phyloP scores from a whole-genome alignment of 2,888 invertebrate genomes.

The Tinea trinotella region DNA sequence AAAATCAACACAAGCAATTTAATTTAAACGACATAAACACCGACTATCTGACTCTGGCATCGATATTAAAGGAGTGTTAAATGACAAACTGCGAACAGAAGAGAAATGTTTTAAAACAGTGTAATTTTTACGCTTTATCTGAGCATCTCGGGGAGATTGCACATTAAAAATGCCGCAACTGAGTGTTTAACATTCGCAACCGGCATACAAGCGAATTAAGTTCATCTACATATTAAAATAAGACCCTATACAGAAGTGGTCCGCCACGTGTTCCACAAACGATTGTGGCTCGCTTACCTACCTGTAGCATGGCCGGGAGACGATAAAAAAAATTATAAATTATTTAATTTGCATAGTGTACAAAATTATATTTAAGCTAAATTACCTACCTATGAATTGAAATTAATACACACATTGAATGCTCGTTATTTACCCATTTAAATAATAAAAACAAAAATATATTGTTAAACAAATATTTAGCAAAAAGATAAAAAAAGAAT shows the following conservation, averaged over 20 bases:
- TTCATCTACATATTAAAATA: constrained; percentile 40
- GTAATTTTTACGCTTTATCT: constrained; percentile 40
- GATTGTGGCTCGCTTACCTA: neutral
- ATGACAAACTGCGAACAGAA: constrained; percentile 61
- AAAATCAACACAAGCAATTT: constrained; percentile 64
- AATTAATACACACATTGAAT: too few relatives aligned
- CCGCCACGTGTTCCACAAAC: neutral
- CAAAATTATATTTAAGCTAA: too few relatives aligned
- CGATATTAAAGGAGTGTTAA: constrained; percentile 65
- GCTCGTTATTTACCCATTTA: too few relatives aligned
- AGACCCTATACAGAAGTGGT: constrained; percentile 1
- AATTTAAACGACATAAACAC: constrained; percentile 67
- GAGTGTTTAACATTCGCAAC: constrained; percentile 41
- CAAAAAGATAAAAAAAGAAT: too few relatives aligned
- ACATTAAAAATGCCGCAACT: constrained; percentile 48
- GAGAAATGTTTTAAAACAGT: constrained; percentile 38
- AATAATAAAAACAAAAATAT: too few relatives aligned
- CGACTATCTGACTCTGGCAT: constrained; percentile 58
- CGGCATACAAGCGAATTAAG: constrained; percentile 37
- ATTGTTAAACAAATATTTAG: too few relatives aligned
- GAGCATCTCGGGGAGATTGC: constrained; percentile 44
- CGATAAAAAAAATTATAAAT: too few relatives aligned
- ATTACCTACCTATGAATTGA: too few relatives aligned
- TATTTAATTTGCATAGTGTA: neutral
- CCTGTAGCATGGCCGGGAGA: too few relatives aligned